Percentiles rank a stretch among this genome's conserved stretches.
phyloP scores from a whole-genome alignment of 2,888 invertebrate genomes.

The Rosalia funebris region DNA sequence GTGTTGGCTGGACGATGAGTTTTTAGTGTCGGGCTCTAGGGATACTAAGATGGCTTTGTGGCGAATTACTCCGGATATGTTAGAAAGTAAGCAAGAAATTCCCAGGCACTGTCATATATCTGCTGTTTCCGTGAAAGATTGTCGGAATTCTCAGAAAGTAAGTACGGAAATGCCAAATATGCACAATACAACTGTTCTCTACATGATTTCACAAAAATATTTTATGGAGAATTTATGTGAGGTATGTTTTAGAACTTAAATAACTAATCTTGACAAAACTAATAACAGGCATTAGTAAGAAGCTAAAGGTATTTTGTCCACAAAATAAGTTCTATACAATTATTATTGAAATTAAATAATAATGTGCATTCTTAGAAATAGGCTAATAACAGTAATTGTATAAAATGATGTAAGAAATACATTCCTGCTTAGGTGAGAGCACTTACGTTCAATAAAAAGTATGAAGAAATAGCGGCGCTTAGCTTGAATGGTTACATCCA shows the following conservation, averaged over 20 bases:
- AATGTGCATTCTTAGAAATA: too few species aligned
- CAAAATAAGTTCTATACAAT: too few species aligned
- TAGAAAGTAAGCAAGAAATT: conserved; percentile 64
- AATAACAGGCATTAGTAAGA: too few species aligned
- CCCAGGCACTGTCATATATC: conserved; percentile 69
- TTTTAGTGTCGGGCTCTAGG: conserved; percentile 91
- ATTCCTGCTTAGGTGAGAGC: conserved; percentile 79
- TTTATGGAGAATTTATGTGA: too few species aligned
- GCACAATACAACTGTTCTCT: too few species aligned
- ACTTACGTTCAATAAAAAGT: conserved; percentile 85
- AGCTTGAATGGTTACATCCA: conserved; percentile 95
- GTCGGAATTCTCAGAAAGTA: conserved; percentile 78
- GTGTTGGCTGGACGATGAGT: conserved; percentile 96
- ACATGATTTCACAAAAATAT: too few species aligned
- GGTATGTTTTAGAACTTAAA: too few species aligned
- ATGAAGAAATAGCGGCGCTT: conserved; percentile 88
- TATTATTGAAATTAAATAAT: too few species aligned
- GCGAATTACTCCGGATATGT: conserved; percentile 72
- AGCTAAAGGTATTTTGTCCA: too few species aligned
- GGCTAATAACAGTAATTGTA: too few species aligned
- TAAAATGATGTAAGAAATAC: too few species aligned
- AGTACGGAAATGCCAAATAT: conserved; percentile 9
- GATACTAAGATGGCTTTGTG: conserved; percentile 92
- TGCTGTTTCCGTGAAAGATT: conserved; percentile 80
- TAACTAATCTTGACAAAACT: too few species aligned